phyloP scores from a whole-genome alignment of 2,797 vertebrate genomes.

The Myotis planiceps region DNA sequence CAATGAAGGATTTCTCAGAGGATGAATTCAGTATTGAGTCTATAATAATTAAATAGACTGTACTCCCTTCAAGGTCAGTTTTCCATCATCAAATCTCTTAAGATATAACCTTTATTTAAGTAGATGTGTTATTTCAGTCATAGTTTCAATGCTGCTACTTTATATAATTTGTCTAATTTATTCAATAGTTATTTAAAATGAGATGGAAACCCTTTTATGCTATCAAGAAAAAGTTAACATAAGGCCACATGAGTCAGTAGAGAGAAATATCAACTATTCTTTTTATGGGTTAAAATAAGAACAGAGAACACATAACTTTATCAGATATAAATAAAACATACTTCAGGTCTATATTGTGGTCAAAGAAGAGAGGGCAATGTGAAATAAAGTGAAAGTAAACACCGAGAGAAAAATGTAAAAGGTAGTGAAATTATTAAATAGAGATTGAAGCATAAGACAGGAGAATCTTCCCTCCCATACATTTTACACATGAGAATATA shows the following conservation, averaged over 20 bases:
- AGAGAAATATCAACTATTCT: background rate
- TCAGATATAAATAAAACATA: background rate
- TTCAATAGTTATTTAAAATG: conserved; percentile 19
- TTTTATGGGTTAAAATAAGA: background rate
- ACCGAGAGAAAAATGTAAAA: background rate
- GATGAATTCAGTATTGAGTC: background rate
- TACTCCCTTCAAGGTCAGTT: background rate
- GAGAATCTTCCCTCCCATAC: background rate
- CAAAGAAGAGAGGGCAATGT: background rate
- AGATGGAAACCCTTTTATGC: background rate
- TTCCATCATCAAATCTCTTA: background rate
- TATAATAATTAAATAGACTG: background rate
- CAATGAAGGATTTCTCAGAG: background rate
- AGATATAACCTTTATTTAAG: background rate
- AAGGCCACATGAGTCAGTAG: background rate
- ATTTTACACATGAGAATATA: background rate
- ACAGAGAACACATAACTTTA: background rate
- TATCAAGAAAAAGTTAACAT: conserved; percentile 13
- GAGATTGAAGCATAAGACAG: background rate
- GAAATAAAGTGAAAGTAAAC: background rate
- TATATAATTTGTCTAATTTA: background rate
- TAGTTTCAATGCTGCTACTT: background rate
- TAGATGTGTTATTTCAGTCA: background rate
- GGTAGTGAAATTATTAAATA: background rate
- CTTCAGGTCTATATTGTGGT: background rate